phyloP scores from a whole-genome alignment of 2,797 vertebrate genomes.

The Sitta carolinensis region DNA sequence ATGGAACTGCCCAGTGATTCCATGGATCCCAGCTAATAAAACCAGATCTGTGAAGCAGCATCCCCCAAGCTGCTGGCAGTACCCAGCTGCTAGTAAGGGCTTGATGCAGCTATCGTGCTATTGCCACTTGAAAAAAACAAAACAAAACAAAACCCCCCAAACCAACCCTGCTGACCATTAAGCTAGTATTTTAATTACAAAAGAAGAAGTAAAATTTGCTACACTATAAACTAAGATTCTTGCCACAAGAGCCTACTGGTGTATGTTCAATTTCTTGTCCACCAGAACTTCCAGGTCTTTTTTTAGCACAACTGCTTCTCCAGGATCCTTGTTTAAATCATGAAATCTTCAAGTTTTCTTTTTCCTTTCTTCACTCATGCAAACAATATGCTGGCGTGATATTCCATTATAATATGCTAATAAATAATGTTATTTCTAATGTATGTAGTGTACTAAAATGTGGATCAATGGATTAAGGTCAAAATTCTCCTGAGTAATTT shows the following conservation, averaged over 20 bases:
- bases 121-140: neutral
- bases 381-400: neutral
- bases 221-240: neutral
- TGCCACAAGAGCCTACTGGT: neutral
- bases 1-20: neutral
- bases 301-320: neutral
- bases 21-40: neutral
- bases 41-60: neutral
- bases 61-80: neutral
- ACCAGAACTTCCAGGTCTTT: neutral
- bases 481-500: constrained; percentile 20
- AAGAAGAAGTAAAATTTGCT: neutral
- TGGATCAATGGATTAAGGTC: constrained; percentile 9
- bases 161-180: neutral
- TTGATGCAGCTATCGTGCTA: neutral
- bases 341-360: neutral
- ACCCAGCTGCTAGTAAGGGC: neutral
- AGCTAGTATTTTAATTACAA: neutral
- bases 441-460: neutral
- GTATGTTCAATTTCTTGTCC: neutral
- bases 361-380: neutral
- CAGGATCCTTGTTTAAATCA: neutral
- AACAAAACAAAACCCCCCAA: no score
- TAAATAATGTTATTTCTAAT: constrained; percentile 10
- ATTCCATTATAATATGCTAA: neutral